Conservation (phyloP, 2,888 invertebrate genomes). For the Ophion costatus region DNA sequence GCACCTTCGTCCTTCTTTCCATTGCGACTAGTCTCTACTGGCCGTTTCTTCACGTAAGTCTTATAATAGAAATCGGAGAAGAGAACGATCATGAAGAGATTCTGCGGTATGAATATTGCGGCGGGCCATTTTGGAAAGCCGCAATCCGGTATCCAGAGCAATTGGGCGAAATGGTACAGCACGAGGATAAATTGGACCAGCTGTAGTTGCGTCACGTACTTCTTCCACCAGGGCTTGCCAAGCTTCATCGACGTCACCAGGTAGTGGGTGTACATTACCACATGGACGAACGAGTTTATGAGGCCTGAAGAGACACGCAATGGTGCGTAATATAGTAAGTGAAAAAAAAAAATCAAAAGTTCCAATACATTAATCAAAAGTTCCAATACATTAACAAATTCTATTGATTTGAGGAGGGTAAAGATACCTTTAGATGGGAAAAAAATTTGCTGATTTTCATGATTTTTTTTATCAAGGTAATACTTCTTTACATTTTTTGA, state of each 20-base stretch:
- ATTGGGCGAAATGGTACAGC: slow-evolving; percentile 84
- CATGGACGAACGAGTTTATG: slow-evolving; percentile 90
- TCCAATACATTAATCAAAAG: too few species aligned
- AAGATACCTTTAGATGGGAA: too few species aligned
- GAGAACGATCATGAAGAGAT: slow-evolving; percentile 87
- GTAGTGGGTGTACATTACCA: slow-evolving; percentile 93
- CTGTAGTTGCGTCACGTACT: slow-evolving; percentile 93
- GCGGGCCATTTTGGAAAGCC: slow-evolving; percentile 86
- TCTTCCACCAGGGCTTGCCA: slow-evolving; percentile 90
- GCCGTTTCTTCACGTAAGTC: slow-evolving; percentile 84
- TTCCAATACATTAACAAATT: too few species aligned
- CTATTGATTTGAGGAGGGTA: too few species aligned
- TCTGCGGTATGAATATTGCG: slow-evolving; percentile 86
- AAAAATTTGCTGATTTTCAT: too few species aligned
- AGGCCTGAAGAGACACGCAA: slow-evolving; percentile 84
- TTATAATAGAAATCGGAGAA: slow-evolving; percentile 89
- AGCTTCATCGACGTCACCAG: slow-evolving; percentile 87
- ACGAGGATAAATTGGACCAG: slow-evolving; percentile 89
- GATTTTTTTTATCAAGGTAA: too few species aligned
- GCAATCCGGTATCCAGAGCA: slow-evolving; percentile 85
- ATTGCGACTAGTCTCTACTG: too few species aligned
- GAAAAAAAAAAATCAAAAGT: too few species aligned
- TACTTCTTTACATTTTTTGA: too few species aligned
- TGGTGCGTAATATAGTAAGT: too few species aligned
- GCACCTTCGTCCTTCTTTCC: too few species aligned